Evolutionary conservation across 2,888 invertebrate genomes (phyloP).

Genomic region (Platycnemis pennipes): DNA sequence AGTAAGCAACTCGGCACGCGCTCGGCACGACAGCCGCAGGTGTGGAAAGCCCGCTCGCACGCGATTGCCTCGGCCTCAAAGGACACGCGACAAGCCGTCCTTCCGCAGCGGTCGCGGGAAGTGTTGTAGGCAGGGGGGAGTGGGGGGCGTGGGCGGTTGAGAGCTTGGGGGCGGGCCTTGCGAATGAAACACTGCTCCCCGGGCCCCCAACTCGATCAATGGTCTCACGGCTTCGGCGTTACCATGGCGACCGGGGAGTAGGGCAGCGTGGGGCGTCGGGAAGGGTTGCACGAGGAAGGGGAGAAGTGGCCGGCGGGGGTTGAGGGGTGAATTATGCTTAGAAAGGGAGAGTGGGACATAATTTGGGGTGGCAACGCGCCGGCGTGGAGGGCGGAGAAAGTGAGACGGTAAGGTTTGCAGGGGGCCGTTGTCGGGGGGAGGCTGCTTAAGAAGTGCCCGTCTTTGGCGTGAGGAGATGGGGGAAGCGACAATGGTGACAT

Average conservation of each 20-base stretch:
- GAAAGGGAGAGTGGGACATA: background rate
- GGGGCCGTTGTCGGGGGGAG: background rate
- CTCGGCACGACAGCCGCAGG: background rate
- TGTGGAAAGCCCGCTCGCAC: too few relatives aligned
- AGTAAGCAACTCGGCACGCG: too few relatives aligned
- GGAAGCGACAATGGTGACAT: background rate
- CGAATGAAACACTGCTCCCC: background rate
- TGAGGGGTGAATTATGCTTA: background rate
- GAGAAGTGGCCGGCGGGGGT: background rate
- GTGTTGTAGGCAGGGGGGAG: background rate
- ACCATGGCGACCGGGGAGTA: background rate
- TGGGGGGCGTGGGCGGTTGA: background rate
- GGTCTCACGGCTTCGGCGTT: background rate
- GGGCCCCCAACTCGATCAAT: conserved; percentile 10
- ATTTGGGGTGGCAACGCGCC: background rate
- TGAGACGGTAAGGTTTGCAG: background rate
- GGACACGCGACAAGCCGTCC: background rate
- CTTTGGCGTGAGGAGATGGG: background rate
- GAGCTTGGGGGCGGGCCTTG: background rate
- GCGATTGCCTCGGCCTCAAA: background rate
- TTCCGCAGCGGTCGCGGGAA: background rate
- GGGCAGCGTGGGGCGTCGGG: background rate
- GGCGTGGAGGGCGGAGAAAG: background rate
- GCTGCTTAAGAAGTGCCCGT: background rate
- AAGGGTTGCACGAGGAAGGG: background rate